Percentiles rank a stretch among this genome's conserved stretches.
Evolutionary conservation across 23 tunicate genomes (phyloP).

Genomic region (Oikopleura vanhoeffeni): DNA sequence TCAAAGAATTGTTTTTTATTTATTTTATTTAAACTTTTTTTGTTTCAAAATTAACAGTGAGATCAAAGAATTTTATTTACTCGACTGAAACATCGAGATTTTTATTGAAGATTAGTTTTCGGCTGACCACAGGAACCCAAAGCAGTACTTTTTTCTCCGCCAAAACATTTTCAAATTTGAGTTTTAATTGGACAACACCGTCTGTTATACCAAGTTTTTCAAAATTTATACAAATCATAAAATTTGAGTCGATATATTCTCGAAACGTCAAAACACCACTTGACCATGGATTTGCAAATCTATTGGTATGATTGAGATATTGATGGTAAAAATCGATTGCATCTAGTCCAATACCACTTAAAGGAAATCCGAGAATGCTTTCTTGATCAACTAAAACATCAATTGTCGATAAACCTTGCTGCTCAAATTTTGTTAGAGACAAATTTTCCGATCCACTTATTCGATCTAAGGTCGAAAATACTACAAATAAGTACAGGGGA

Average conservation of each 20-base stretch:
- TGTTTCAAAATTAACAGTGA: too few species aligned
- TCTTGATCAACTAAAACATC: background rate
- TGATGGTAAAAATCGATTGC: background rate
- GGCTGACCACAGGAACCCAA: background rate
- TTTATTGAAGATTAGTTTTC: background rate
- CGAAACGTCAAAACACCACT: background rate
- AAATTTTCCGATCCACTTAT: background rate
- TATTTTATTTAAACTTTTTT: too few species aligned
- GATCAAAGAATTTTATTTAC: too few species aligned
- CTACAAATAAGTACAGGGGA: background rate
- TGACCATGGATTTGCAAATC: background rate
- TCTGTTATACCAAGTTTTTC: background rate
- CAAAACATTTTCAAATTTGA: background rate
- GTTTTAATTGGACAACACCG: background rate
- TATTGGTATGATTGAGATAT: background rate
- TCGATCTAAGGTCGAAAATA: background rate
- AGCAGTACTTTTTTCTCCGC: background rate
- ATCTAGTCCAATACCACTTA: background rate
- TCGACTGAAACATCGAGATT: background rate
- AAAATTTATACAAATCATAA: background rate
- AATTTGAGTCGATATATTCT: background rate
- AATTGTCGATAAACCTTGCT: background rate
- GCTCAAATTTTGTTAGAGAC: background rate
- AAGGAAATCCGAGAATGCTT: background rate
- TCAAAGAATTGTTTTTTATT: too few species aligned